Conservation (phyloP, 2,113 vertebrate genomes). For the Capreolus pygargus region DNA sequence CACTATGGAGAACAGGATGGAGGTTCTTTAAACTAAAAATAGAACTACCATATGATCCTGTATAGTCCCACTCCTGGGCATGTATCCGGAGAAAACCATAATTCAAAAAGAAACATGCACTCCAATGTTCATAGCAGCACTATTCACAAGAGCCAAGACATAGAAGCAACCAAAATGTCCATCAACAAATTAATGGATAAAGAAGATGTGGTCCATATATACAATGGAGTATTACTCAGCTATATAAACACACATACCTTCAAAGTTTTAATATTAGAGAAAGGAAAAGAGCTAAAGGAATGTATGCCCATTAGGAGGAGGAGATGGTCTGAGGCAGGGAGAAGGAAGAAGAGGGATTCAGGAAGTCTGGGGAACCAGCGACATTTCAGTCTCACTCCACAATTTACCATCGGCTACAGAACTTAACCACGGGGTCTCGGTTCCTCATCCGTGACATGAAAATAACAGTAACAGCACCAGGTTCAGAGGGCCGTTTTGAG, state of each 20-base stretch:
- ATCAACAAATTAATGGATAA: not conserved
- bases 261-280: not conserved
- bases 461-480: not conserved
- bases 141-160: not conserved
- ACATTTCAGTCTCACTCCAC: rapidly evolving
- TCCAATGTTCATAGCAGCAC: not conserved
- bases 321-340: not conserved
- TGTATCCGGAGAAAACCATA: not conserved
- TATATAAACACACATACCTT: not conserved
- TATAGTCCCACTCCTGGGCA: not conserved
- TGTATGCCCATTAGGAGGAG: rapidly evolving
- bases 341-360: not conserved
- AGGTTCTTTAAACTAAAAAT: not conserved
- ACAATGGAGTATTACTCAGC: not conserved
- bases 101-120: not conserved
- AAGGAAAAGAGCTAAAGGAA: not conserved
- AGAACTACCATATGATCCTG: not conserved
- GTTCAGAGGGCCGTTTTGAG: not conserved
- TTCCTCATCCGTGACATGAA: not conserved
- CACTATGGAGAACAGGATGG: not conserved
- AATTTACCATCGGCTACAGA: not conserved
- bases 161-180: rapidly evolving
- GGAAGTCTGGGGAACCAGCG: not conserved
- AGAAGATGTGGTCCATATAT: not conserved
- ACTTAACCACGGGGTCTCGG: not conserved